Conservation (phyloP, 2,797 vertebrate species). For the Darevskia nairensis region DNA sequence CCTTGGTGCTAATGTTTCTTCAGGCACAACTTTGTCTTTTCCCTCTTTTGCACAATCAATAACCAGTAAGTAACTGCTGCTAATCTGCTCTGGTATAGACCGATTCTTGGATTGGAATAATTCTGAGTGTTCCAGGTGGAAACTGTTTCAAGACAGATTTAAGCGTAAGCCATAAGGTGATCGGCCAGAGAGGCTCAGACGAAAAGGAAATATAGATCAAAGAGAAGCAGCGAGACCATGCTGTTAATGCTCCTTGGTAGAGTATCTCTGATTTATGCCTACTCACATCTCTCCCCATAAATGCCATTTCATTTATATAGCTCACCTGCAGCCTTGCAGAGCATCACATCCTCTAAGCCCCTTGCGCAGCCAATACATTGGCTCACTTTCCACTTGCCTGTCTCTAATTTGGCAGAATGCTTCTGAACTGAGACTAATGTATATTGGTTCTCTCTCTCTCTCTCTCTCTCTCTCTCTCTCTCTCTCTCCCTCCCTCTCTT, state of each 20-base stretch:
- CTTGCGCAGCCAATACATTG: background rate
- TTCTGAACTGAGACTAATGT: background rate
- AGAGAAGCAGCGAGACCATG: background rate
- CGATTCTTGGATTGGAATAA: background rate
- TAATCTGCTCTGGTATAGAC: background rate
- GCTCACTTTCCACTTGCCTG: background rate
- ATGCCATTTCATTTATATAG: conserved; percentile 12
- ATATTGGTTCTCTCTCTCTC: background rate
- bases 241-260: background rate
- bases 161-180: conserved; percentile 1
- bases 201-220: background rate
- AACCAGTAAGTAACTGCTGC: conserved; percentile 3
- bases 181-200: background rate
- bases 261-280: background rate
- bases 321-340: background rate
- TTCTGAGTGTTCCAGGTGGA: background rate
- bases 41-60: conserved; percentile 5
- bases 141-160: conserved; percentile 4
- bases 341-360: background rate
- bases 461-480: background rate
- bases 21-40: background rate
- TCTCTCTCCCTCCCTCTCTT: no score
- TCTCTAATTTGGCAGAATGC: background rate
- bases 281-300: background rate
- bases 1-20: background rate